phyloP scores from a whole-genome alignment of 2,888 invertebrate genomes.

The Pollenia labialis region DNA sequence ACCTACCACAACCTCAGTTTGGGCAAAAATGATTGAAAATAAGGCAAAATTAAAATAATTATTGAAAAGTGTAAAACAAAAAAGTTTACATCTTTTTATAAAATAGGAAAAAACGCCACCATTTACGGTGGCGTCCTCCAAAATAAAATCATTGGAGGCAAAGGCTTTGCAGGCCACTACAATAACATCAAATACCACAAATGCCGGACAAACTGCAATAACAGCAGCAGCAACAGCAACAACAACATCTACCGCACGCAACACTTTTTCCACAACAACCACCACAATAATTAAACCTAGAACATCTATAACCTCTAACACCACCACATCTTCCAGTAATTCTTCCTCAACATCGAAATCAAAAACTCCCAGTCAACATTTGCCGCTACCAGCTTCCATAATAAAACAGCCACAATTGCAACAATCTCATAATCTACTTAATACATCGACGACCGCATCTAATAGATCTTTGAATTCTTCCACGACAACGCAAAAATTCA shows the following conservation, averaged over 20 bases:
- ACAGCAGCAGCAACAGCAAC: slow-evolving; percentile 36
- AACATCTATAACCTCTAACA: slow-evolving; percentile 49
- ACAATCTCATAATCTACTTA: slow-evolving; percentile 46
- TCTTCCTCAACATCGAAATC: slow-evolving; percentile 50
- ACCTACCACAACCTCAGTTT: slow-evolving; percentile 38
- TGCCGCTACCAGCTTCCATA: slow-evolving; percentile 38
- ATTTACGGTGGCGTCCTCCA: slow-evolving; percentile 72
- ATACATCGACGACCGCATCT: slow-evolving; percentile 39
- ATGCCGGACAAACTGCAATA: slow-evolving; percentile 41
- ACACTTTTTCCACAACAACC: not conserved
- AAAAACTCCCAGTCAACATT: slow-evolving; percentile 20
- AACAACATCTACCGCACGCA: slow-evolving; percentile 37
- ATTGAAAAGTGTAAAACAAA: not conserved
- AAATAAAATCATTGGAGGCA: slow-evolving; percentile 70
- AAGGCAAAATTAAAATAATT: not conserved
- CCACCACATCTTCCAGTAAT: slow-evolving; percentile 65
- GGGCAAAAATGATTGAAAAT: not conserved
- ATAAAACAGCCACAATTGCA: slow-evolving; percentile 59
- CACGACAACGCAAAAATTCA: slow-evolving; percentile 72
- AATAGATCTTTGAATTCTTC: slow-evolving; percentile 42
- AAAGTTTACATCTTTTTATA: slow-evolving; percentile 2
- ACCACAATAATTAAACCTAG: slow-evolving; percentile 45
- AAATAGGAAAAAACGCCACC: slow-evolving; percentile 38
- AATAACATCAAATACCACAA: slow-evolving; percentile 47
- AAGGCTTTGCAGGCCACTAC: slow-evolving; percentile 64